Evolutionary conservation across 2,113 vertebrate genomes (phyloP).

Genomic region (Cololabis saira): DNA sequence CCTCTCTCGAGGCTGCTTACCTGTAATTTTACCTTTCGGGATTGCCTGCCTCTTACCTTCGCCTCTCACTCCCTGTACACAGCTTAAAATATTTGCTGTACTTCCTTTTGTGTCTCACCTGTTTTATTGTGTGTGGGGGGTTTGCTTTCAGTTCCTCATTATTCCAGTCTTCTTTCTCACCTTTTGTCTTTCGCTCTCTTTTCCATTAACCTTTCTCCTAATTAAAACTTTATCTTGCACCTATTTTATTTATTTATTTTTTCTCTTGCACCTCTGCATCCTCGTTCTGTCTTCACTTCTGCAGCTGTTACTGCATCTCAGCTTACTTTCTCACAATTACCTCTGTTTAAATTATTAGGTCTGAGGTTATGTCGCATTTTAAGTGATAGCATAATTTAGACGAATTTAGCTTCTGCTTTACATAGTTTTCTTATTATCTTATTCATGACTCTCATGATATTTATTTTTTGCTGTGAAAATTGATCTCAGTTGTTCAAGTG

Average conservation of each 20-base stretch:
- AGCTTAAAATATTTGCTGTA: conserved; percentile 8
- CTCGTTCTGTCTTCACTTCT: background rate
- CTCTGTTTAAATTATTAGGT: background rate
- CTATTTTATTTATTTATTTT: background rate
- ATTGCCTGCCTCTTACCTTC: conserved; percentile 18
- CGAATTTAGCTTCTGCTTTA: background rate
- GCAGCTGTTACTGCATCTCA: background rate
- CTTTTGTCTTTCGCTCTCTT: conserved; percentile 26
- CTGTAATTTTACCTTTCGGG: conserved; percentile 39
- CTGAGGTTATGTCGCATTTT: background rate
- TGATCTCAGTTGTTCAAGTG: conserved; percentile 14
- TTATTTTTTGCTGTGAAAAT: conserved; percentile 27
- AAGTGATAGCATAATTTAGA: conserved; percentile 3
- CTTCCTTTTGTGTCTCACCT: conserved; percentile 20
- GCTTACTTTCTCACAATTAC: conserved; percentile 1
- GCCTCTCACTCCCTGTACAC: conserved; percentile 3
- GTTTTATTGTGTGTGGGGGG: too few species aligned
- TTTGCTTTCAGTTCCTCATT: conserved; percentile 8
- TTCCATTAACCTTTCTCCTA: background rate
- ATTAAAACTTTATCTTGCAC: conserved; percentile 7
- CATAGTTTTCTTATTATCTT: conserved; percentile 20
- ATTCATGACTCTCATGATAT: conserved; percentile 6
- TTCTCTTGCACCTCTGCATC: background rate
- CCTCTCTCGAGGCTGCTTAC: conserved; percentile 44
- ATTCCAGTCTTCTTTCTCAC: conserved; percentile 18